Conservation (phyloP, 2,113 vertebrate species). For the Myrmecophaga tridactyla region DNA sequence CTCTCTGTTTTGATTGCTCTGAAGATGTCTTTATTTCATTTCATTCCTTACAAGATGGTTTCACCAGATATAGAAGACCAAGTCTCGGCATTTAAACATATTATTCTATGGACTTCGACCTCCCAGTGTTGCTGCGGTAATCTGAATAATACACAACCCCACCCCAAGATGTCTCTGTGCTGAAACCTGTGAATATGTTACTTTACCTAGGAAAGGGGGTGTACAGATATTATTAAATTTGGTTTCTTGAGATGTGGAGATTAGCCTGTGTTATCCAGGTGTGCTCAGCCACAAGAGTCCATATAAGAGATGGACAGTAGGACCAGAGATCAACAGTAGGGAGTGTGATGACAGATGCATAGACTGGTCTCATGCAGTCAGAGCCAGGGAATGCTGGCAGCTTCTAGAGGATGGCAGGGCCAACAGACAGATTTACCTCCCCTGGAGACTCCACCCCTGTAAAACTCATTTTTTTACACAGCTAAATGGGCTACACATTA, state of each 20-base stretch:
- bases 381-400: no score
- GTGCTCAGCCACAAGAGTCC: background rate
- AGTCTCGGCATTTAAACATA: background rate
- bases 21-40: slow-evolving; percentile 14
- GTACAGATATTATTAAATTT: background rate
- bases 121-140: background rate
- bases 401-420: background rate
- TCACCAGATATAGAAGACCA: background rate
- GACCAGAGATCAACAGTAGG: background rate
- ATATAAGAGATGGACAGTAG: background rate
- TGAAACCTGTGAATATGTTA: background rate
- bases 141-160: background rate
- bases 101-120: background rate
- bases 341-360: background rate
- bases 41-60: background rate
- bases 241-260: background rate
- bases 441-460: background rate
- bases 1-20: background rate
- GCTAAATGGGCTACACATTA: no score
- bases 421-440: background rate
- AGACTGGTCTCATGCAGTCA: background rate
- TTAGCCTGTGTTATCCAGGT: background rate
- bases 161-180: background rate
- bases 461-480: no score
- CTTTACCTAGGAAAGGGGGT: background rate